Evolutionary conservation across 2,888 invertebrate genomes (phyloP).

Genomic region (Uloborus plumipes): DNA sequence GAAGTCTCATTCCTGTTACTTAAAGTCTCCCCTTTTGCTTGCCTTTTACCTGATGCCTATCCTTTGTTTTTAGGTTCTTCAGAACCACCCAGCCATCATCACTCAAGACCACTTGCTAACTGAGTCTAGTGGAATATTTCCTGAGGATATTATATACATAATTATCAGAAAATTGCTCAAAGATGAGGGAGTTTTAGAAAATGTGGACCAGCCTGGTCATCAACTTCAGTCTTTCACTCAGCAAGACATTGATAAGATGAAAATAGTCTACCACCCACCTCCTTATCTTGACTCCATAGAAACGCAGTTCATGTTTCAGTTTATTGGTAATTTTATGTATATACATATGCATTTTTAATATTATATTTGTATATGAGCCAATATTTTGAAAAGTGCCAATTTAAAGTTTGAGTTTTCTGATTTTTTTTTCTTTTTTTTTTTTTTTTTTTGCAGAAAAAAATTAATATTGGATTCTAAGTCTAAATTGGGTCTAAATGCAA

Average conservation of each 20-base stretch:
- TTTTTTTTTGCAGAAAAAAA: too few relatives aligned
- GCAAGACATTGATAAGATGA: conserved; percentile 44
- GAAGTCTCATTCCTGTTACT: background rate
- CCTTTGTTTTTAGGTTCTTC: conserved; percentile 31
- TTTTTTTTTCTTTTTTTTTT: too few relatives aligned
- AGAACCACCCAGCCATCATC: conserved; percentile 49
- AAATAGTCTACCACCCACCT: conserved; percentile 55
- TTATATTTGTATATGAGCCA: too few relatives aligned
- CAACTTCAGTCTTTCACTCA: conserved; percentile 51
- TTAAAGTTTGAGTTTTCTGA: too few relatives aligned
- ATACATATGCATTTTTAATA: too few relatives aligned
- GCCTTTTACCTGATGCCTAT: too few relatives aligned
- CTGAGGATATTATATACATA: conserved; percentile 40
- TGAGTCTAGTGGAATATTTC: conserved; percentile 14
- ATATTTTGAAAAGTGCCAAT: too few relatives aligned
- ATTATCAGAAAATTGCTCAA: conserved; percentile 46
- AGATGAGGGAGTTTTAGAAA: conserved; percentile 46
- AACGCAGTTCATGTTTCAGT: conserved; percentile 48
- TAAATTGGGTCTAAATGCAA: too few relatives aligned
- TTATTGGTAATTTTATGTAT: conserved; percentile 27
- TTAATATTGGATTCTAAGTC: too few relatives aligned
- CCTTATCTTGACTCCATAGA: conserved; percentile 32
- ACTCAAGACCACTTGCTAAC: conserved; percentile 31
- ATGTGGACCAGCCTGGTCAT: conserved; percentile 37
- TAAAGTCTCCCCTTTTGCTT: background rate